Conservation (phyloP, 1,140 invertebrate species). For the Halictus rubicundus region DNA sequence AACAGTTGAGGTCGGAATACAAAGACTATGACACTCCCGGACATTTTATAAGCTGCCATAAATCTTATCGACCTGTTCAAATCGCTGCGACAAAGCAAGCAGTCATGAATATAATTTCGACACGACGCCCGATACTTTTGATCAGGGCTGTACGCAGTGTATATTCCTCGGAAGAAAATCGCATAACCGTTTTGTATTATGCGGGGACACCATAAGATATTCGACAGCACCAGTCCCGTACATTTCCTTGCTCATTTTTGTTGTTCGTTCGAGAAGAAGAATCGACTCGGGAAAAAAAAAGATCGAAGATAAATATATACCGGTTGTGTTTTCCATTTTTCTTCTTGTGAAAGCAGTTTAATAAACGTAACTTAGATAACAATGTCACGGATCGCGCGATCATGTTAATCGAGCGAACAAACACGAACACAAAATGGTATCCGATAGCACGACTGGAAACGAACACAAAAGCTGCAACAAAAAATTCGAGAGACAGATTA, state of each 20-base stretch:
- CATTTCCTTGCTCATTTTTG: too few relatives aligned
- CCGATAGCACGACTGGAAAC: background rate
- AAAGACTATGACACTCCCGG: too few relatives aligned
- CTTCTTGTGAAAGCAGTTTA: background rate
- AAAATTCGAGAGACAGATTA: background rate
- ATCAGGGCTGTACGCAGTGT: too few relatives aligned
- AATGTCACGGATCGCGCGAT: background rate
- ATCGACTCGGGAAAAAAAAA: too few relatives aligned
- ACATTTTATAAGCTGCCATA: too few relatives aligned
- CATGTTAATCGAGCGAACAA: background rate
- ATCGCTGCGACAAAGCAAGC: too few relatives aligned
- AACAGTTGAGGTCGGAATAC: too few relatives aligned
- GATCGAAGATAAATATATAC: too few relatives aligned
- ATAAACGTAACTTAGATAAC: background rate
- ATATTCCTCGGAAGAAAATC: background rate
- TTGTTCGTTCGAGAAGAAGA: too few relatives aligned
- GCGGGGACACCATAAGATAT: background rate
- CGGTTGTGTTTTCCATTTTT: too few relatives aligned
- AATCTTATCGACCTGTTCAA: too few relatives aligned
- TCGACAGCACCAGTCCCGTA: background rate
- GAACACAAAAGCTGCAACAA: conserved; percentile 14
- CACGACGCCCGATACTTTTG: background rate
- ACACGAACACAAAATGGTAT: background rate
- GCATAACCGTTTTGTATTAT: background rate
- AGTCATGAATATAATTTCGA: too few relatives aligned